These are phyloP conservation scores for Porites divaricata DNA, from an alignment of 92 coral and sea anemone species.

Conservation along the genomic window DNA sequence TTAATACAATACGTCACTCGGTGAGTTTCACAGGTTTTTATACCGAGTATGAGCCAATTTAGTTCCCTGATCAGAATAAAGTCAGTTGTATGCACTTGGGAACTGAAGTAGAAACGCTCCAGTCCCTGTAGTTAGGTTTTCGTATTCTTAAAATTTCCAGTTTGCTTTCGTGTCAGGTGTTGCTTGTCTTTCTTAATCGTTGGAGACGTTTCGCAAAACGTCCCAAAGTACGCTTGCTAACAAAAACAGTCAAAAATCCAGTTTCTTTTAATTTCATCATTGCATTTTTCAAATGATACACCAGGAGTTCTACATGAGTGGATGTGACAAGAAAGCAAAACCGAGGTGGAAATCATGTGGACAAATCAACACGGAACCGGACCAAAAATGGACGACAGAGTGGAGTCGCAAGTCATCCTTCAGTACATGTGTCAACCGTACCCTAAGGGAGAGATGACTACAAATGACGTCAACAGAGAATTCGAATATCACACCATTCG, in stretches of 20 bases:
- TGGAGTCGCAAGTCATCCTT: constrained; percentile 52
- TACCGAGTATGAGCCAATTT: too few species aligned
- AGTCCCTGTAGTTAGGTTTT: too few species aligned
- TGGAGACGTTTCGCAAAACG: too few species aligned
- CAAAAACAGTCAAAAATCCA: neutral
- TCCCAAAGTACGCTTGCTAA: too few species aligned
- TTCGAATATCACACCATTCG: constrained; percentile 18
- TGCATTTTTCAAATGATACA: constrained; percentile 1
- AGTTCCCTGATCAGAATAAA: too few species aligned
- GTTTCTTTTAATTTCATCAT: constrained; percentile 1
- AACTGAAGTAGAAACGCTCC: too few species aligned
- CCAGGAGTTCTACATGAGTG: constrained; percentile 25
- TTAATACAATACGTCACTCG: too few species aligned
- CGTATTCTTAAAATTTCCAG: too few species aligned
- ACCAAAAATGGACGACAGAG: constrained; percentile 32
- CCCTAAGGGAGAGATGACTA: constrained; percentile 2
- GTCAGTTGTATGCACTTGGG: too few species aligned
- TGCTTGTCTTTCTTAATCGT: too few species aligned
- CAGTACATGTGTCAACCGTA: constrained; percentile 52
- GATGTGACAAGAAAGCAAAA: constrained; percentile 28
- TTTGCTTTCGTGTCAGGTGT: too few species aligned
- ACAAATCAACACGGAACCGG: constrained; percentile 66
- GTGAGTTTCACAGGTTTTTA: too few species aligned
- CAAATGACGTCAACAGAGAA: neutral
- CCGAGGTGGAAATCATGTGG: constrained; percentile 56